Evolutionary conservation across 53 echinoderm and acorn worm species (phyloP).

Genomic region (Actinopyga echinites): DNA sequence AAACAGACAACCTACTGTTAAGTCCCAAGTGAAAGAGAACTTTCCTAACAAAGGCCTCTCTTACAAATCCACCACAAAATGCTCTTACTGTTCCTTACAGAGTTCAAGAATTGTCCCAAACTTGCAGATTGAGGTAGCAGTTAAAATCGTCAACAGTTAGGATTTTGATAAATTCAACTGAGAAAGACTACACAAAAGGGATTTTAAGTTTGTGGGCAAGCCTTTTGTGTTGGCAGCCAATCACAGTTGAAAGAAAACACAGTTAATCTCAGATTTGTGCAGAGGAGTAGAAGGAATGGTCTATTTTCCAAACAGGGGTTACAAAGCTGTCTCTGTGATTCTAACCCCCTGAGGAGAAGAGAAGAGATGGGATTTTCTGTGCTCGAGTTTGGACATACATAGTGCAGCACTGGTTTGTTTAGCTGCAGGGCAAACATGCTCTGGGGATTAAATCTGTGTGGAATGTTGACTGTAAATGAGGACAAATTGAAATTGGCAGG

Average conservation of each 20-base stretch:
- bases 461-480: conserved; percentile 9
- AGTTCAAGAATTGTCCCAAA: too few species aligned
- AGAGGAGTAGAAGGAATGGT: not conserved
- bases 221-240: conserved; percentile 7
- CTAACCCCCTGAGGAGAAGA: conserved; percentile 24
- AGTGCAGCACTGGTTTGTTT: not conserved
- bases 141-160: too few species aligned
- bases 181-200: too few species aligned
- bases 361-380: not conserved
- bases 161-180: too few species aligned
- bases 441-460: not conserved
- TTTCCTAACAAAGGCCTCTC: too few species aligned
- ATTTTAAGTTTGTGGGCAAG: not conserved
- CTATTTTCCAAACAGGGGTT: not conserved
- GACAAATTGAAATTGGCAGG: conserved; percentile 28
- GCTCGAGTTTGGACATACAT: not conserved
- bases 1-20: too few species aligned
- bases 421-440: conserved; percentile 21
- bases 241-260: conserved; percentile 16
- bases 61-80: too few species aligned
- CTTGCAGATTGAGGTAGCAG: too few species aligned
- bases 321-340: not conserved
- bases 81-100: too few species aligned
- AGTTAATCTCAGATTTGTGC: not conserved
- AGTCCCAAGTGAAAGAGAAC: too few species aligned